phyloP scores from a whole-genome alignment of 2,888 invertebrate genomes.

The Adelphocoris suturalis region DNA sequence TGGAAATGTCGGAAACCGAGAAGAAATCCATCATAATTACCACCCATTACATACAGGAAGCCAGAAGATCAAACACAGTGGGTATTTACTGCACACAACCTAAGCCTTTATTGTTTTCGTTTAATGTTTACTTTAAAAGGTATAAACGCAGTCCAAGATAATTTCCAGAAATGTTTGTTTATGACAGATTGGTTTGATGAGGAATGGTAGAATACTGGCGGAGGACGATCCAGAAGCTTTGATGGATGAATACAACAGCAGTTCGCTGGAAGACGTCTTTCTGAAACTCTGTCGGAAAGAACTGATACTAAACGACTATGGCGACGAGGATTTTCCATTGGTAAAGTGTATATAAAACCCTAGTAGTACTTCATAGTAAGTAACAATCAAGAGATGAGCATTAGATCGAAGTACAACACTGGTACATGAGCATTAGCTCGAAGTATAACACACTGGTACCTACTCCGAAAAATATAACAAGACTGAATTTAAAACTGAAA shows the following conservation, averaged over 20 bases:
- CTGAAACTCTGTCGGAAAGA: conserved; percentile 71
- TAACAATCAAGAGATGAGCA: no score
- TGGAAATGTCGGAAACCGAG: conserved; percentile 74
- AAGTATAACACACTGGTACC: no score
- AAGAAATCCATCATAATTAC: conserved; percentile 76
- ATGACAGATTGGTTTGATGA: conserved; percentile 73
- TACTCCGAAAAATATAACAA: no score
- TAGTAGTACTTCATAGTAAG: no score
- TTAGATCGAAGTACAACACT: no score
- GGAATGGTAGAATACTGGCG: conserved; percentile 72
- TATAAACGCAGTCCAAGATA: not conserved
- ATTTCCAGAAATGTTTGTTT: not conserved
- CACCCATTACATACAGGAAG: conserved; percentile 76
- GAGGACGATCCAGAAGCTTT: conserved; percentile 68
- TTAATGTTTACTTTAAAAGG: no score
- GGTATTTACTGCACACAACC: not conserved
- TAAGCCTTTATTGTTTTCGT: no score
- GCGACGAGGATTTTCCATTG: conserved; percentile 19
- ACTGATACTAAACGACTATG: conserved; percentile 52
- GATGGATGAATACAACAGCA: conserved; percentile 63
- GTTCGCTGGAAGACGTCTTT: conserved; percentile 72
- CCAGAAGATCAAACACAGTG: conserved; percentile 72
- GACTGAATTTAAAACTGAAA: no score
- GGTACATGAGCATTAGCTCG: no score
- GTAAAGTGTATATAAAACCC: not conserved